Evolutionary conservation across 2,888 invertebrate genomes (phyloP), one percentile per base, ranked within the genome.

Genomic region (Acrocyrtus sp.): DNA sequence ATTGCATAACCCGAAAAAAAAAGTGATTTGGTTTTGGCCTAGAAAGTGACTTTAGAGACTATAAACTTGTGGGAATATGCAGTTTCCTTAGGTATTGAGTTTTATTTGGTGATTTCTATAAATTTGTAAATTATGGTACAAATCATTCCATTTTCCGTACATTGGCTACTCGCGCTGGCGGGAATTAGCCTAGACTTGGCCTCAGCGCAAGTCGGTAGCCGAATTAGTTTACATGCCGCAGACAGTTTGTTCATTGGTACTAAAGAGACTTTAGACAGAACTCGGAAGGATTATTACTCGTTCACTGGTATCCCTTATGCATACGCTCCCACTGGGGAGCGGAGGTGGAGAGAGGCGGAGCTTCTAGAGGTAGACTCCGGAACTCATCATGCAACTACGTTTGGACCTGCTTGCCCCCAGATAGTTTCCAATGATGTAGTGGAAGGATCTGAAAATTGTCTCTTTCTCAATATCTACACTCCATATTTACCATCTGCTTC

Each of bases 381-480:
- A 67, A 62, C 73, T 0, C 77, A 77, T 12, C 76, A 79, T 17
- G 82, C 82, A 0, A 76, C 74, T n/a, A 62, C 76, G 10, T 78
- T 72, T 43, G 75, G 77, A 17, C 66, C 78, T 0, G 56, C 70
- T 4, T 83, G 83, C 73, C 81, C 81, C 24, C 83, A 83, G 57
- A 69, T 74, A 41, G 2, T 10, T 22, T 26, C n/a, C 2, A 72
- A 53, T 12, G 61, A 76, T 10, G 41, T 10, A 10, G 58, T 75
- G 0, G 53, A 67, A 6, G 80, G 79, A 6, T 54, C 54, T 24
- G 83, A 83, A 65, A 82, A 82, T 53, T 83, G 83, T 53, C 83
- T 78, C 43, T 84, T 78, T 81, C 82, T 81, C 81, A 83, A 82
- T 84, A 66, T 63, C 82, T 68, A 78, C 84, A 82, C 82, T 5